Evolutionary conservation across 2,888 invertebrate genomes (phyloP).

Genomic region (Nymphalis urticae): DNA sequence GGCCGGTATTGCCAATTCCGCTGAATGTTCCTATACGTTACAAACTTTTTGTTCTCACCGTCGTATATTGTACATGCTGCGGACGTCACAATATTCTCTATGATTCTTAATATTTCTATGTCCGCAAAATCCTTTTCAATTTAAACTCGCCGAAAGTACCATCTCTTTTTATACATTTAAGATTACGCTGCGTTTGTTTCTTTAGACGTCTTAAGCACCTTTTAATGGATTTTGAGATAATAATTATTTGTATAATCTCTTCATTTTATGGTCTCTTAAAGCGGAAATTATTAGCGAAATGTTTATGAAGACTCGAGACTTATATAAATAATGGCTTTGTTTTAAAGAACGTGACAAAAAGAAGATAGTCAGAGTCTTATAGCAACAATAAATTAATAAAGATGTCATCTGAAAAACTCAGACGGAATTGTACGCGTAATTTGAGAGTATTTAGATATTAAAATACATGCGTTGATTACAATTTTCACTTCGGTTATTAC

Average conservation of each 20-base stretch:
- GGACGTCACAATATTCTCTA: slow-evolving; percentile 36
- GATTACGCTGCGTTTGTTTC: slow-evolving; percentile 3
- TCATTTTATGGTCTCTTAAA: slow-evolving; percentile 30
- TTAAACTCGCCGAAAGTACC: slow-evolving; percentile 2
- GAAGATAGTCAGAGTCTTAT: slow-evolving; percentile 5
- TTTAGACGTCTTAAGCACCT: slow-evolving; percentile 20
- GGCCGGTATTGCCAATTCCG: slow-evolving; percentile 68
- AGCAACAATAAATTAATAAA: slow-evolving; percentile 13
- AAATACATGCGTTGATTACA: neutral
- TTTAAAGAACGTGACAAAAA: slow-evolving; percentile 17
- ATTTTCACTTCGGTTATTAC: too few species aligned
- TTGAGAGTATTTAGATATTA: neutral
- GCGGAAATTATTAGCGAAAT: slow-evolving; percentile 38
- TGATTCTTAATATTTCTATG: slow-evolving; percentile 36
- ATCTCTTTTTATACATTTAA: slow-evolving; percentile 11
- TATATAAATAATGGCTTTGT: slow-evolving; percentile 30
- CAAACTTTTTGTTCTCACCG: slow-evolving; percentile 45
- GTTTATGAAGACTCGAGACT: slow-evolving; percentile 29
- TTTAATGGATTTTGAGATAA: slow-evolving; percentile 26
- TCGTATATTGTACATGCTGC: slow-evolving; percentile 35
- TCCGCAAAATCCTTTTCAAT: slow-evolving; percentile 7
- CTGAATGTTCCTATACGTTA: slow-evolving; percentile 50
- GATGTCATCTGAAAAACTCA: slow-evolving; percentile 1
- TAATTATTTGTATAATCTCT: slow-evolving; percentile 28
- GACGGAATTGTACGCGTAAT: neutral